A percentile compares a stretch with the other conserved stretches of the same genome.
Conservation (phyloP, 2,888 invertebrate species). For the Xylota sylvarum region DNA sequence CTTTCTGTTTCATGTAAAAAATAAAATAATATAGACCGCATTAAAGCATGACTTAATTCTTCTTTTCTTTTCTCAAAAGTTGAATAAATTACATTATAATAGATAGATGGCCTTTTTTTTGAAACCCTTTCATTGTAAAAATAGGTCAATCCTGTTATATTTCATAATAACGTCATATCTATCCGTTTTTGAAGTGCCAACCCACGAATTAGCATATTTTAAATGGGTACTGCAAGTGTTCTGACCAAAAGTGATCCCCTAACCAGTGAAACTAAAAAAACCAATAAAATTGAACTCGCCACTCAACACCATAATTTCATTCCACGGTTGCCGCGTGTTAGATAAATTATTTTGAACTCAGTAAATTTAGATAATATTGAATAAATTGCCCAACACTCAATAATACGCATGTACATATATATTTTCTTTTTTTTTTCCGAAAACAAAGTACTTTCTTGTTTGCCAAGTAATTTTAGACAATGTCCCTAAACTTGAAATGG, state of each 20-base stretch:
- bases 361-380: conserved; percentile 62
- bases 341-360: conserved; percentile 40
- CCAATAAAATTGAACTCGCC: conserved; percentile 30
- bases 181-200: conserved; percentile 40
- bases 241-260: conserved; percentile 13
- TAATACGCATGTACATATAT: conserved; percentile 36
- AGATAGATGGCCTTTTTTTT: not conserved
- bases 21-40: not conserved
- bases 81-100: conserved; percentile 17
- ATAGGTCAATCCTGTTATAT: conserved; percentile 8
- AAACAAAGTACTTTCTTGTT: conserved; percentile 43
- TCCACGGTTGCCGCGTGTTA: conserved; percentile 18
- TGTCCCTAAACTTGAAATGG: conserved; percentile 60
- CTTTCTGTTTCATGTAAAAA: not conserved
- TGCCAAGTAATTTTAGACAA: conserved; percentile 48
- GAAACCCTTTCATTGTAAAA: not conserved
- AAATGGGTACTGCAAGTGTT: not conserved
- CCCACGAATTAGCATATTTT: conserved; percentile 25
- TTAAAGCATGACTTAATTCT: not conserved
- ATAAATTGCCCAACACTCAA: conserved; percentile 46
- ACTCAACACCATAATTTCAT: conserved; percentile 17
- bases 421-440: conserved; percentile 22
- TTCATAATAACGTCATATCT: conserved; percentile 10
- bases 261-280: conserved; percentile 7
- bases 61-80: not conserved